phyloP scores from a whole-genome alignment of 2,113 vertebrate genomes.

The Malurus cyaneus region DNA sequence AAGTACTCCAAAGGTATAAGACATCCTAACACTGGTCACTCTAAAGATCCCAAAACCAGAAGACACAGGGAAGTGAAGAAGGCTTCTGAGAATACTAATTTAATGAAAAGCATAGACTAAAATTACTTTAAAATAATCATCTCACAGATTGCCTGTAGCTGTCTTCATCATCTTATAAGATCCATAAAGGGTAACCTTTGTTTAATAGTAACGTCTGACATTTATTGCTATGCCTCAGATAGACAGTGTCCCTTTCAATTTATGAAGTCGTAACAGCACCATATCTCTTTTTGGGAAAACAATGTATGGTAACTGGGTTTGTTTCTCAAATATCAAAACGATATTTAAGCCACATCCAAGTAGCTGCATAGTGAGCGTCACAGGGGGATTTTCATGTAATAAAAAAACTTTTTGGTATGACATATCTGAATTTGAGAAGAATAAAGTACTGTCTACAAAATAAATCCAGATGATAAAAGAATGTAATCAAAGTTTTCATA shows the following conservation, averaged over 20 bases:
- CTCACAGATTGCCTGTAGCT: not conserved
- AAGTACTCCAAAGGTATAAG: not conserved
- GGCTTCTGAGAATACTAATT: not conserved
- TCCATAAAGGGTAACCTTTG: slow-evolving; percentile 66
- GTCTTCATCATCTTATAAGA: slow-evolving; percentile 9
- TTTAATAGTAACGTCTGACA: slow-evolving; percentile 69
- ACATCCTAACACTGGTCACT: not conserved
- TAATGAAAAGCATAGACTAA: not conserved
- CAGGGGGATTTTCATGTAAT: not conserved
- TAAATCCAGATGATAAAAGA: not conserved
- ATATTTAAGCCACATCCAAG: not conserved
- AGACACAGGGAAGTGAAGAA: not conserved
- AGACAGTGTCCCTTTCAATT: slow-evolving; percentile 41
- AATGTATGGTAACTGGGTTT: not conserved
- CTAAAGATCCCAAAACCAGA: not conserved
- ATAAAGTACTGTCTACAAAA: not conserved
- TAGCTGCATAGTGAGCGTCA: not conserved
- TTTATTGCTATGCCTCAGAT: slow-evolving; percentile 53
- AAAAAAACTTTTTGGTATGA: not conserved
- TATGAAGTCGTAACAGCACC: slow-evolving; percentile 40
- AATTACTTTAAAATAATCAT: slow-evolving; percentile 21
- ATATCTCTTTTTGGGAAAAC: slow-evolving; percentile 4
- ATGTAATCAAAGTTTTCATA: not conserved
- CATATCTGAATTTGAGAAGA: not conserved
- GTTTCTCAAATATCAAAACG: slow-evolving; percentile 23